A percentile compares a stretch with the other conserved stretches of the same genome.
phyloP scores from a whole-genome alignment of 2,888 invertebrate genomes.

The Heliconius sara region DNA sequence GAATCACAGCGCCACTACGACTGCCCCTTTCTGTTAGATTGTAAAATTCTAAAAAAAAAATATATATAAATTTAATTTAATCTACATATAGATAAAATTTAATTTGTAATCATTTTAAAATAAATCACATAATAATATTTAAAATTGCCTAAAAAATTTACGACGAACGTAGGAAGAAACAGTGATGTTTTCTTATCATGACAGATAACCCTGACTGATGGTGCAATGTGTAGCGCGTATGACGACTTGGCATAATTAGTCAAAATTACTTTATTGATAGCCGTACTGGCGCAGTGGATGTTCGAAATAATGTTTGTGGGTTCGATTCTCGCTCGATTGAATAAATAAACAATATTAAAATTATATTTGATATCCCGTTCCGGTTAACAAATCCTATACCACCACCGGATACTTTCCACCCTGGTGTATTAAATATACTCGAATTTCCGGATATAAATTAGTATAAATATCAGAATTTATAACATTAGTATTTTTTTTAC shows the following conservation, averaged over 20 bases:
- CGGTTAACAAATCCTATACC: neutral
- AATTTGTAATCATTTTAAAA: neutral
- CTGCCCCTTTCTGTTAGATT: too few species aligned
- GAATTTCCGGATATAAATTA: too few species aligned
- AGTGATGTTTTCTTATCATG: conserved; percentile 2
- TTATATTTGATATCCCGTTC: neutral
- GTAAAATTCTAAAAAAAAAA: too few species aligned
- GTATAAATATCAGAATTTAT: too few species aligned
- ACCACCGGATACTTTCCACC: too few species aligned
- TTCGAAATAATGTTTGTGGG: neutral
- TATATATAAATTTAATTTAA: too few species aligned
- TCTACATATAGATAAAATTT: too few species aligned
- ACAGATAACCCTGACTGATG: conserved; percentile 26
- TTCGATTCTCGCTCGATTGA: neutral
- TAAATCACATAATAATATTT: neutral
- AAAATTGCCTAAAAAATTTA: neutral
- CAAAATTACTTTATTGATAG: conserved; percentile 1
- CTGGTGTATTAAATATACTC: too few species aligned
- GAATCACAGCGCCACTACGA: too few species aligned
- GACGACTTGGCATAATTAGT: conserved; percentile 19
- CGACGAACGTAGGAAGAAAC: conserved; percentile 11
- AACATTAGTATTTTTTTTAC: too few species aligned
- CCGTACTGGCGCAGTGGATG: neutral
- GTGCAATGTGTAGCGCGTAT: conserved; percentile 14
- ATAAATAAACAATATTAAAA: neutral